These are phyloP conservation scores for Scomber scombrus DNA, from an alignment of 2,113 vertebrate species.

Conservation along the genomic window DNA sequence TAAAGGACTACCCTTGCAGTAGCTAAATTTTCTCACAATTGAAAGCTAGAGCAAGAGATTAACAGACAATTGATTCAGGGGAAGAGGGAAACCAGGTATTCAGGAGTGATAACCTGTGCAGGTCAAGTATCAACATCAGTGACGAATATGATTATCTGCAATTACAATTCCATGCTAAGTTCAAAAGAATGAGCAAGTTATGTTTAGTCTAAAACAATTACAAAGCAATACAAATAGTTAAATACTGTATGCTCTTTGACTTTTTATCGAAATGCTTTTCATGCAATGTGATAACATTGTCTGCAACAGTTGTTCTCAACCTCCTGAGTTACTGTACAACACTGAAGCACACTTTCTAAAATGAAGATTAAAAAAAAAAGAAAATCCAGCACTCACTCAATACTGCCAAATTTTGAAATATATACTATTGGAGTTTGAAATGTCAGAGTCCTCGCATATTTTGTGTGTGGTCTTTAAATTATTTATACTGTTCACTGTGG, in stretches of 20 bases:
- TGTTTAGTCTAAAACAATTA: constrained; percentile 84
- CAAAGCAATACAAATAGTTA: constrained; percentile 48
- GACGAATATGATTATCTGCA: constrained; percentile 78
- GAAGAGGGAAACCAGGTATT: constrained; percentile 89
- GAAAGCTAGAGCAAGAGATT: constrained; percentile 88
- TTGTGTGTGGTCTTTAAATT: too few species aligned
- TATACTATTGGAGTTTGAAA: too few species aligned
- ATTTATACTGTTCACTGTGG: background rate
- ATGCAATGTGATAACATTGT: constrained; percentile 68
- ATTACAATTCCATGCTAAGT: constrained; percentile 81
- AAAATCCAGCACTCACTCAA: background rate
- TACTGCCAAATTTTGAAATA: too few species aligned
- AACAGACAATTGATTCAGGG: constrained; percentile 91
- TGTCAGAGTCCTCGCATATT: too few species aligned
- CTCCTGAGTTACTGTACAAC: constrained; percentile 16
- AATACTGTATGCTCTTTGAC: constrained; percentile 81
- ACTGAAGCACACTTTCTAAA: background rate
- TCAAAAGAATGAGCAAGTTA: constrained; percentile 84
- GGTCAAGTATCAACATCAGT: constrained; percentile 86
- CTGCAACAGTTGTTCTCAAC: constrained; percentile 38
- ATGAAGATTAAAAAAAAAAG: background rate
- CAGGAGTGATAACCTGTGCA: constrained; percentile 91
- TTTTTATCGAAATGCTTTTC: constrained; percentile 40
- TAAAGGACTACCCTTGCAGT: constrained; percentile 69
- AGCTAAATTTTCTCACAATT: constrained; percentile 92